phyloP scores from a whole-genome alignment of 2,797 vertebrate species.

The Meriones psammophilus region DNA sequence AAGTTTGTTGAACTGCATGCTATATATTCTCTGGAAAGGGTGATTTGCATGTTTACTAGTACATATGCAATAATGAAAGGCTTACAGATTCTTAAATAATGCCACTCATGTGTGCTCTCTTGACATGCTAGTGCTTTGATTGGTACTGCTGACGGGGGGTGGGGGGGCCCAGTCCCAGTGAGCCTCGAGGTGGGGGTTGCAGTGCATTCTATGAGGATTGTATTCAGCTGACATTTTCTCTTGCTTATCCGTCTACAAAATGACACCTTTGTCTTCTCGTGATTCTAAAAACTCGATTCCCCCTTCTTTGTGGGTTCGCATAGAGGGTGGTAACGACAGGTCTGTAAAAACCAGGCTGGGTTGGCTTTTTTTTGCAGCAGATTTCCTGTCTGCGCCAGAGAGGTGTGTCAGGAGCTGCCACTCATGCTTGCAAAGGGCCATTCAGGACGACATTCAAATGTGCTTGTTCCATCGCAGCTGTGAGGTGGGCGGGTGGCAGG shows the following conservation, averaged over 20 bases:
- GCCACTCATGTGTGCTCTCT: constrained; percentile 56
- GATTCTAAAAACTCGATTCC: constrained; percentile 19
- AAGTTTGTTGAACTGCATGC: constrained; percentile 58
- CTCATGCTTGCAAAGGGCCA: constrained; percentile 69
- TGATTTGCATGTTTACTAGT: constrained; percentile 70
- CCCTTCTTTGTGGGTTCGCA: not conserved
- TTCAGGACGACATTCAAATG: constrained; percentile 62
- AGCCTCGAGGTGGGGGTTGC: not conserved
- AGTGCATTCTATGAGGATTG: not conserved
- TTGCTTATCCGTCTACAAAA: constrained; percentile 9
- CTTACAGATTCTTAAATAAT: constrained; percentile 55
- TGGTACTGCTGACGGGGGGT: constrained; percentile 28
- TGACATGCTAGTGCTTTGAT: constrained; percentile 29
- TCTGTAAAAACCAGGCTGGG: not conserved
- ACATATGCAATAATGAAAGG: constrained; percentile 62
- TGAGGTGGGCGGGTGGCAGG: constrained; percentile 36
- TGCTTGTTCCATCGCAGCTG: constrained; percentile 58
- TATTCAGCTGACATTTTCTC: constrained; percentile 17
- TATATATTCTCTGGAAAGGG: not conserved
- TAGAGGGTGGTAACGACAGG: not conserved
- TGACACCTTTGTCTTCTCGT: constrained; percentile 57
- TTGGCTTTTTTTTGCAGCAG: not conserved
- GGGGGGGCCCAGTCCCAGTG: too few relatives aligned
- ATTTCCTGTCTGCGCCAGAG: constrained; percentile 46
- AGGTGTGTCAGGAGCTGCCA: constrained; percentile 73